Evolutionary conservation across 2,797 vertebrate species (phyloP).

Genomic region (Pseudochirops cupreus): DNA sequence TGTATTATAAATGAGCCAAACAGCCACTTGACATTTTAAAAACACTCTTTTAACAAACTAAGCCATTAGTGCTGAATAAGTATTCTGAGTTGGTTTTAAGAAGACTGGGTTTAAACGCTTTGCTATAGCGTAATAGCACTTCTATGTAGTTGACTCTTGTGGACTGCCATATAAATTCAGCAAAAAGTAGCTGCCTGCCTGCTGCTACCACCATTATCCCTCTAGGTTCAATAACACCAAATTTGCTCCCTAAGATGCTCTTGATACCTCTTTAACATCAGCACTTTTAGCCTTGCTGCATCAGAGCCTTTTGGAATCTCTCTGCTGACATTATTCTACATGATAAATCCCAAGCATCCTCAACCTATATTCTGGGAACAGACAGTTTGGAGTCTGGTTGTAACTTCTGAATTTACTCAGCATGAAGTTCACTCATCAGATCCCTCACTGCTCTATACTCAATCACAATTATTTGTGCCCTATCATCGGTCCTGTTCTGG

Average conservation of each 20-base stretch:
- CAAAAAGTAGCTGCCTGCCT: background rate
- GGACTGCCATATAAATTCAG: background rate
- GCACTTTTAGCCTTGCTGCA: background rate
- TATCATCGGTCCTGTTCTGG: background rate
- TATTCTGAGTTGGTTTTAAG: constrained; percentile 28
- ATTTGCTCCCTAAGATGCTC: background rate
- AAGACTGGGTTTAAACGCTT: constrained; percentile 19
- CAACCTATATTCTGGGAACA: background rate
- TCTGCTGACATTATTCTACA: background rate
- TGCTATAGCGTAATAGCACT: background rate
- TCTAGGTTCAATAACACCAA: constrained; percentile 26
- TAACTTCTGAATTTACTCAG: constrained; percentile 19
- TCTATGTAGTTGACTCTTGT: background rate
- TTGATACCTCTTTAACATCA: background rate
- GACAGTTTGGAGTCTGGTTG: constrained; percentile 25
- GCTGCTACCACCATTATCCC: background rate
- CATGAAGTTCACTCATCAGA: background rate
- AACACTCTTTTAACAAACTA: constrained; percentile 15
- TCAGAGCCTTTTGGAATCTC: constrained; percentile 35
- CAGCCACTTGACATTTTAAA: constrained; percentile 34
- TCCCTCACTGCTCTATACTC: background rate
- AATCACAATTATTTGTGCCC: background rate
- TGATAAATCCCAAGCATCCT: constrained; percentile 36
- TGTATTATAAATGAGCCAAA: constrained; percentile 24
- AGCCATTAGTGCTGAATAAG: constrained; percentile 28